phyloP scores from a whole-genome alignment of 2,113 vertebrate genomes.

The Thermophis baileyi region DNA sequence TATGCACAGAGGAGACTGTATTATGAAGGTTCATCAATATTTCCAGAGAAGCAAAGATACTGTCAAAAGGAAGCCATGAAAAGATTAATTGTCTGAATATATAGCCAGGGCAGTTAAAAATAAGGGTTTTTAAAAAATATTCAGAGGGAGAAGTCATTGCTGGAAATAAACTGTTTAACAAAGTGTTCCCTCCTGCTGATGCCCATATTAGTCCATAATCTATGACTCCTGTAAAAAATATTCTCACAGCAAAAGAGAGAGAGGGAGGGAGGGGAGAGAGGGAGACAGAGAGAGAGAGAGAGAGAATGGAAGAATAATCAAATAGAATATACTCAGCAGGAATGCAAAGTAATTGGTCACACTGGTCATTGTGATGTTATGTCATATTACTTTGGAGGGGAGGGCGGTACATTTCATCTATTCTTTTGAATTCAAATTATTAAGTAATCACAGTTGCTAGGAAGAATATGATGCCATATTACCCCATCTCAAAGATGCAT shows the following conservation, averaged over 20 bases:
- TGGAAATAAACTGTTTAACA: conserved; percentile 11
- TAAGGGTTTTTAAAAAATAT: neutral
- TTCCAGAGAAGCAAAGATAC: conserved; percentile 12
- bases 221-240: neutral
- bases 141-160: neutral
- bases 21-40: conserved; percentile 30
- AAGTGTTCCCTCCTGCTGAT: conserved; percentile 7
- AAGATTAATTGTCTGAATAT: conserved; percentile 10
- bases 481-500: neutral
- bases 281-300: neutral
- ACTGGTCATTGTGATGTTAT: neutral
- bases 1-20: conserved; percentile 6
- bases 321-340: neutral
- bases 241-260: neutral
- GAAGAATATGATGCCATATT: too few relatives aligned
- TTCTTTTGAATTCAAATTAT: neutral
- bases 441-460: neutral
- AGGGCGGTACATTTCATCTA: neutral
- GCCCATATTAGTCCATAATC: neutral
- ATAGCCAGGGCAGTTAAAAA: conserved; percentile 1
- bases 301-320: neutral
- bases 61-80: conserved; percentile 13
- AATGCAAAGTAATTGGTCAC: neutral
- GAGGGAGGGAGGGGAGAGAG: neutral
- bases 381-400: neutral